Evolutionary conservation across 2,888 invertebrate genomes (phyloP).

Genomic region (Microctonus hyperodae): DNA sequence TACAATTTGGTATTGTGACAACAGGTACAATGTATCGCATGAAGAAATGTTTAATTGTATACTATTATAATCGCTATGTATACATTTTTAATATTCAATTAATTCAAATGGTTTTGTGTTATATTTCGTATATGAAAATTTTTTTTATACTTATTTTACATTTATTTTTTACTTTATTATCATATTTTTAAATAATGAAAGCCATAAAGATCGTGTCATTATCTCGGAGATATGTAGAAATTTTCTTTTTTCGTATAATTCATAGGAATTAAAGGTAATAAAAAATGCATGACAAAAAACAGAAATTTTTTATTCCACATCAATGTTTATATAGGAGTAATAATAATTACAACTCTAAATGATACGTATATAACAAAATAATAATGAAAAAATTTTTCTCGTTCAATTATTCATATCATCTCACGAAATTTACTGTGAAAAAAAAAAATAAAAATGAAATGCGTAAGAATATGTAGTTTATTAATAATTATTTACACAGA

Average conservation of each 20-base stretch:
- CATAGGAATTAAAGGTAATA: not conserved
- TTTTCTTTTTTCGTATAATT: not conserved
- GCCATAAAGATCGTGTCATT: not conserved
- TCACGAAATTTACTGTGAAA: not conserved
- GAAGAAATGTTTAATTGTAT: not conserved
- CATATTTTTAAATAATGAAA: not conserved
- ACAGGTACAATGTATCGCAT: not conserved
- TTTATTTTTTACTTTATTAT: not conserved
- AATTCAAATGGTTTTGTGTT: not conserved
- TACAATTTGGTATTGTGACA: not conserved
- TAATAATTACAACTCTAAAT: not conserved
- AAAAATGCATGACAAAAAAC: not conserved
- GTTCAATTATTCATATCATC: slow-evolving; percentile 22
- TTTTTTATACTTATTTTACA: too few species aligned
- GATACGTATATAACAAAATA: not conserved
- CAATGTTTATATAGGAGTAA: not conserved
- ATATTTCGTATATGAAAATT: too few species aligned
- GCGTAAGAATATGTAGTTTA: slow-evolving; percentile 7
- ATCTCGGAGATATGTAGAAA: not conserved
- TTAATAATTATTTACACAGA: slow-evolving; percentile 14
- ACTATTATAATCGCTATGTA: too few species aligned
- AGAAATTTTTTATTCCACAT: slow-evolving; percentile 10
- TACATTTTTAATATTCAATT: too few species aligned
- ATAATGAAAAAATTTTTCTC: not conserved
- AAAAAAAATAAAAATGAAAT: not conserved